Conservation (phyloP, 2,888 invertebrate genomes). For the Eumerus sabulonum region DNA sequence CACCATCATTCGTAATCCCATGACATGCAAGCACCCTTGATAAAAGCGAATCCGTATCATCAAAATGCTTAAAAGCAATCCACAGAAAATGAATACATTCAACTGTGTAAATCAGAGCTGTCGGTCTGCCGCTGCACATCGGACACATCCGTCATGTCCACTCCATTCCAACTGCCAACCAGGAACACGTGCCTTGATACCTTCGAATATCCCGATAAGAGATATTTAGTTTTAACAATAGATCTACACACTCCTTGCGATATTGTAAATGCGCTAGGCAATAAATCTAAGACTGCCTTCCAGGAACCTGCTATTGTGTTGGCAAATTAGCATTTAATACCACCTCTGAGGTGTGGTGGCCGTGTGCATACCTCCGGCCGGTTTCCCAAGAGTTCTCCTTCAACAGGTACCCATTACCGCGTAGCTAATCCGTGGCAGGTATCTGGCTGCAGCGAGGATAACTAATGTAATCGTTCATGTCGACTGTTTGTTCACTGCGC, state of each 20-base stretch:
- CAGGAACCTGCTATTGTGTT: slow-evolving; percentile 63
- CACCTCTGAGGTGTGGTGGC: slow-evolving; percentile 62
- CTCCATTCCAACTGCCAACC: neutral
- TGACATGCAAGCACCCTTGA: slow-evolving; percentile 44
- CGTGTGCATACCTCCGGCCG: slow-evolving; percentile 31
- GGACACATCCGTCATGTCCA: too few relatives aligned
- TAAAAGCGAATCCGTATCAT: slow-evolving; percentile 48
- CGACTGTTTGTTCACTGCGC: slow-evolving; percentile 13
- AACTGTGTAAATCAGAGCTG: slow-evolving; percentile 13
- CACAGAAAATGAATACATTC: slow-evolving; percentile 55
- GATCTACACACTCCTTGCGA: slow-evolving; percentile 37
- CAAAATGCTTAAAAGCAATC: slow-evolving; percentile 56
- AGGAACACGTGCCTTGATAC: slow-evolving; percentile 7
- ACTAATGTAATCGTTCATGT: slow-evolving; percentile 31
- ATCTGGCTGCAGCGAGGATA: slow-evolving; percentile 6
- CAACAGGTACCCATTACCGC: slow-evolving; percentile 50
- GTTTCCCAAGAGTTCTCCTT: slow-evolving; percentile 36
- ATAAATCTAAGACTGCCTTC: slow-evolving; percentile 66
- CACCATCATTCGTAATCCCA: slow-evolving; percentile 54
- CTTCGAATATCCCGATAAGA: slow-evolving; percentile 54
- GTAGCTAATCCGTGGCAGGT: slow-evolving; percentile 56
- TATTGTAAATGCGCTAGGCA: slow-evolving; percentile 53
- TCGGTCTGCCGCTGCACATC: too few relatives aligned
- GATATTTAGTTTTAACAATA: slow-evolving; percentile 57
- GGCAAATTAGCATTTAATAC: slow-evolving; percentile 68